Conservation (phyloP, 2,113 vertebrate species). For the Nothocercus julius region DNA sequence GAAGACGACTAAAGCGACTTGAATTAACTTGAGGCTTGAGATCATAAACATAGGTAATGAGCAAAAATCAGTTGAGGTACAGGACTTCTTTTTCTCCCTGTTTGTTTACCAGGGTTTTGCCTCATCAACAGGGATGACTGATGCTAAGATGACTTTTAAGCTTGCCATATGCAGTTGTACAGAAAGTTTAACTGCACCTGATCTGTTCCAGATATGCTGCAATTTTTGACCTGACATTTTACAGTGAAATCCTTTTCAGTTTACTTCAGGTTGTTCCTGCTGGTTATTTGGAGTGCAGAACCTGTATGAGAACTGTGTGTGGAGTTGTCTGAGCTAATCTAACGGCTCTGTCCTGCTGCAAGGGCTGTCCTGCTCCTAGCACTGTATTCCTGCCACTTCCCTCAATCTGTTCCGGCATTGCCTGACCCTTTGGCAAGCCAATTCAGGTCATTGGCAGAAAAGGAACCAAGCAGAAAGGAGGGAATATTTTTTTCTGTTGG, state of each 20-base stretch:
- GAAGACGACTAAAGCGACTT: background rate
- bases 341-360: background rate
- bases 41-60: background rate
- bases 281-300: background rate
- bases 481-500: background rate
- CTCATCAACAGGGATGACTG: background rate
- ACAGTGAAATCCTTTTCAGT: background rate
- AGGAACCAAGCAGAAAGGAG: conserved; percentile 1
- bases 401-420: background rate
- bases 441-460: conserved; percentile 1
- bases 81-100: background rate
- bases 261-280: background rate
- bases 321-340: background rate
- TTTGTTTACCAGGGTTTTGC: background rate
- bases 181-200: background rate
- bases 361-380: background rate
- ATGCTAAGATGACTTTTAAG: background rate
- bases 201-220: background rate
- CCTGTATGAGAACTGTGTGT: background rate
- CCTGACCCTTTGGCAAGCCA: background rate
- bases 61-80: background rate
- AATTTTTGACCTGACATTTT: background rate
- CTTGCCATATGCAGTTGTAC: background rate
- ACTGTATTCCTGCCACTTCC: background rate
- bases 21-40: background rate